Conservation (phyloP, 2,113 vertebrate genomes). For the Hippocampus barbouri region DNA sequence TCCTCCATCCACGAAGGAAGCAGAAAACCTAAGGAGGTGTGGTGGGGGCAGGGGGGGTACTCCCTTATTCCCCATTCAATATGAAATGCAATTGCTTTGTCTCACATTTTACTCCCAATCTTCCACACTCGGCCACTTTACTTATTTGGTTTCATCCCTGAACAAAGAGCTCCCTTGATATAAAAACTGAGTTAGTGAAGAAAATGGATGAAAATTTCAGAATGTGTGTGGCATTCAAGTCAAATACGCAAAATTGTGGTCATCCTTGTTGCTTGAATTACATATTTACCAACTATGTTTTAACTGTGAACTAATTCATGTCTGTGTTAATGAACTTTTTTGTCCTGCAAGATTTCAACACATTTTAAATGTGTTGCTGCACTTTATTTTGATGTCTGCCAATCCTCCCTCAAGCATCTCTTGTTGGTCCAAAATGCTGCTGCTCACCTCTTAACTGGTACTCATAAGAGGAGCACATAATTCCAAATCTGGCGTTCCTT, state of each 20-base stretch:
- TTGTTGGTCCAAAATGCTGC: too few species aligned
- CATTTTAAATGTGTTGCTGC: too few species aligned
- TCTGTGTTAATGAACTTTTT: too few species aligned
- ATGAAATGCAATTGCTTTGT: constrained; percentile 76
- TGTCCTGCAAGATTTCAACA: too few species aligned
- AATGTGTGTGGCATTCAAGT: neutral
- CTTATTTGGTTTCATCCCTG: constrained; percentile 59
- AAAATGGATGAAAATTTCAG: constrained; percentile 13
- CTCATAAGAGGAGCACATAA: too few species aligned
- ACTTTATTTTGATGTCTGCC: too few species aligned
- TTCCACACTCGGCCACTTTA: constrained; percentile 58
- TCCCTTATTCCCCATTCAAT: constrained; percentile 80
- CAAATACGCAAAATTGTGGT: neutral
- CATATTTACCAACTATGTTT: too few species aligned
- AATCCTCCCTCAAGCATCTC: too few species aligned
- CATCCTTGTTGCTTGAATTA: neutral
- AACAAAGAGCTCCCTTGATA: constrained; percentile 54
- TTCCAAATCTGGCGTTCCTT: too few species aligned
- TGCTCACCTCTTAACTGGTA: too few species aligned
- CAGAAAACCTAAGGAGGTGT: constrained; percentile 39
- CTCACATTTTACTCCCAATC: constrained; percentile 69
- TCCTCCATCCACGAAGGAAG: constrained; percentile 38
- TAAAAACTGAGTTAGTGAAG: constrained; percentile 25
- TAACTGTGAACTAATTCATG: too few species aligned
- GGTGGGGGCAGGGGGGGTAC: constrained; percentile 15